Base-by-base conservation (phyloP, 1,140 invertebrate species). In the Diplogasteroides magnus region DNA sequence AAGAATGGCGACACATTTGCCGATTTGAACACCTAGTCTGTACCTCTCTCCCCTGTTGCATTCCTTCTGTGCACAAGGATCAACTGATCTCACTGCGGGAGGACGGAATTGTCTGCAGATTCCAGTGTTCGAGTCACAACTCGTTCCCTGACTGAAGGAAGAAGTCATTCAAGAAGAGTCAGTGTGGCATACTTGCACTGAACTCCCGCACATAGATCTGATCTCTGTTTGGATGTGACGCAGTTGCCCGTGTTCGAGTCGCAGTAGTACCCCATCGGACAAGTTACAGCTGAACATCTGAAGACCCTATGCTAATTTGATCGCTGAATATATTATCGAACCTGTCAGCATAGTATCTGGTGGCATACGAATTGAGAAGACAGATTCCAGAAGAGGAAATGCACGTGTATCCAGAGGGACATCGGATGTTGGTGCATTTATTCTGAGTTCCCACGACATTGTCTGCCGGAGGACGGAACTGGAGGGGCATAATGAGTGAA, bases 41-140 rank as follows among this genome's bases (percentile, higher is more conserved):
- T n/a, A n/a, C n/a, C n/a, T n/a, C n/a, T n/a, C n/a, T n/a, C n/a
- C n/a, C n/a, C n/a, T n/a, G n/a, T n/a, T n/a, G n/a, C n/a, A n/a
- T n/a, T n/a, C n/a, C n/a, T n/a, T n/a, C n/a, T n/a, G n/a, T n/a
- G n/a, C n/a, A n/a, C n/a, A n/a, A n/a, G n/a, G n/a, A n/a, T n/a
- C n/a, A n/a, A n/a, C n/a, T n/a, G n/a, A n/a, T n/a, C n/a, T n/a
- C 14, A 65, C 19, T 56, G 64, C 31, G 11, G 64, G 64, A 2
- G 64, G 64, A 48, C 64, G 64, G 31, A 65, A 65, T 56, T 65
- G 64, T 19, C 64, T 29, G 56, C 64, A 65, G 56, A 65, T 23
- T 56, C 64, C 64, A 6, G 37, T 48, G 37, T 48, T 48, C 37
- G 37, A 48, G 37, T 48, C 37, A 19, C 37, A 48, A 19, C 37